These are phyloP conservation scores for Tiliacea citrago DNA, from an alignment of 2,888 invertebrate species.

Conservation along the genomic window DNA sequence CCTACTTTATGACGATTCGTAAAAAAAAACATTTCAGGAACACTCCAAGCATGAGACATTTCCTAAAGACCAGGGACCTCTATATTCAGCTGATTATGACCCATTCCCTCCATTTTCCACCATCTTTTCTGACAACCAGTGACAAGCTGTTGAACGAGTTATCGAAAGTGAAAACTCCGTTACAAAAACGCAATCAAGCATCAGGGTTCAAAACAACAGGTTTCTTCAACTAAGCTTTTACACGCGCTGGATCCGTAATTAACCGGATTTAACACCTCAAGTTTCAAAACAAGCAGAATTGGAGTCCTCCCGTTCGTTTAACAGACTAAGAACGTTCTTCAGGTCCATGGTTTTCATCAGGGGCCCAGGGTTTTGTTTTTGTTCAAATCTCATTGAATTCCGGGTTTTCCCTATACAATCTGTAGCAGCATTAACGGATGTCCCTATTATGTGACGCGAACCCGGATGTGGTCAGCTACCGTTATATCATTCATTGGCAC, in stretches of 20 bases:
- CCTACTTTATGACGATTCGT: neutral
- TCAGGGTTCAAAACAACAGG: constrained; percentile 31
- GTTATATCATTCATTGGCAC: constrained; percentile 73
- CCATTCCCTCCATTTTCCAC: neutral
- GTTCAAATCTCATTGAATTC: neutral
- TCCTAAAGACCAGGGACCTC: neutral
- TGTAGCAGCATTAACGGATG: constrained; percentile 63
- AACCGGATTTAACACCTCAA: constrained; percentile 26
- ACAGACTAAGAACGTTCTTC: too few relatives aligned
- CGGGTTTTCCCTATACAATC: constrained; percentile 34
- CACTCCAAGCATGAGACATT: neutral
- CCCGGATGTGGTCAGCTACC: constrained; percentile 80
- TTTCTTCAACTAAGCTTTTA: constrained; percentile 24
- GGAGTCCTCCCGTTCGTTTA: neutral
- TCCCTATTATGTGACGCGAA: constrained; percentile 74
- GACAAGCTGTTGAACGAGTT: constrained; percentile 18
- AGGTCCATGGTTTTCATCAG: neutral
- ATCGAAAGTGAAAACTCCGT: constrained; percentile 40
- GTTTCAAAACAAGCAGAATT: neutral
- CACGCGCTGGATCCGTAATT: constrained; percentile 29
- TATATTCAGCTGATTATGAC: neutral
- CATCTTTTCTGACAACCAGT: neutral
- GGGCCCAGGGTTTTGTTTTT: neutral
- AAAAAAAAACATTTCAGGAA: neutral
- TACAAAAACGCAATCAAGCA: constrained; percentile 26